Conservation (phyloP, 53 echinoderm and acorn worm genomes). For the Glandiceps talaboti region DNA sequence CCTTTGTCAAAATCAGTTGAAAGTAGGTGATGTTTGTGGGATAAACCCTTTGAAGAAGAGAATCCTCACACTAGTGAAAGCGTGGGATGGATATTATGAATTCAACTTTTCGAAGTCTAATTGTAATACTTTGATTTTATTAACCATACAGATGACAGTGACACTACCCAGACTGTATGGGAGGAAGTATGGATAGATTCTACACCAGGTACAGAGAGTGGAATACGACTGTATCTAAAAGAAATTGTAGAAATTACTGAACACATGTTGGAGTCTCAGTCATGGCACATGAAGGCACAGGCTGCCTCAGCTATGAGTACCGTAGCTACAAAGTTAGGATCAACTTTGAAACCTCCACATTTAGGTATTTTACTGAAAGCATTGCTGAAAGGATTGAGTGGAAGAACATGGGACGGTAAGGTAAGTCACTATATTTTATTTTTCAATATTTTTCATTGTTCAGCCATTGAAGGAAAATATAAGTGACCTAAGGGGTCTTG, state of each 20-base stretch:
- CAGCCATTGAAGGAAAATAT: no score
- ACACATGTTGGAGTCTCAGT: slow-evolving; percentile 60
- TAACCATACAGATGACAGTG: slow-evolving; percentile 14
- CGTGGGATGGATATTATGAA: no score
- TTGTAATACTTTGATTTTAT: no score
- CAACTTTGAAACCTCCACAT: slow-evolving; percentile 63
- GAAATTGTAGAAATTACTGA: slow-evolving; percentile 72
- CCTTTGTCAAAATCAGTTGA: no score
- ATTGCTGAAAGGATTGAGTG: slow-evolving; percentile 56
- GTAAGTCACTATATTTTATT: slow-evolving; percentile 22
- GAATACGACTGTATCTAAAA: slow-evolving; percentile 74
- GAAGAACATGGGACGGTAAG: slow-evolving; percentile 95
- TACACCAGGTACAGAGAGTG: slow-evolving; percentile 85
- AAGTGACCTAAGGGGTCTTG: no score
- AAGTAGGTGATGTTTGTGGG: no score
- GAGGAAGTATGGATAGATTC: slow-evolving; percentile 94
- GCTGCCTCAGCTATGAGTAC: slow-evolving; percentile 74
- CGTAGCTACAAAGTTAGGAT: slow-evolving; percentile 74
- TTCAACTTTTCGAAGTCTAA: no score
- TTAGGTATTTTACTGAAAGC: slow-evolving; percentile 53
- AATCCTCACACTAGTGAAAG: no score
- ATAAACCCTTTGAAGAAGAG: no score
- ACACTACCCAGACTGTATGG: slow-evolving; percentile 77
- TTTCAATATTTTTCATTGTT: no score
- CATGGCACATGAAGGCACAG: slow-evolving; percentile 88